Base-by-base conservation (phyloP, 2,113 vertebrate genomes). In the Struthidea cinerea region DNA sequence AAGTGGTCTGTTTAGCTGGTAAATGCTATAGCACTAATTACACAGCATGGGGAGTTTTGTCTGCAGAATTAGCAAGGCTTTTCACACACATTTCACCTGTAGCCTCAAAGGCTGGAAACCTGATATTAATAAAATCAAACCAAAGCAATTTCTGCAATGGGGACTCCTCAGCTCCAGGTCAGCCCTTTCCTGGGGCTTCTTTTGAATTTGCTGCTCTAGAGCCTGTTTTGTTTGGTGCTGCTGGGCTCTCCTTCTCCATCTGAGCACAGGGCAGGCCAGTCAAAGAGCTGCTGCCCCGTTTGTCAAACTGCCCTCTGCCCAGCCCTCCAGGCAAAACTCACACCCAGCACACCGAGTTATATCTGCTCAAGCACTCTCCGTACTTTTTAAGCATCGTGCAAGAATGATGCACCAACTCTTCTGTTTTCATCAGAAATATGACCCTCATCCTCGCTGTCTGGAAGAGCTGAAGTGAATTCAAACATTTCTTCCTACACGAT, bases 141-240 rank as follows among this genome's bases (percentile, higher is more conserved):
- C 33, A 20, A 52, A 68, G 13, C 18, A 59, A 32, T 59, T 83
- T 74, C 50, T 46, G n/a, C 10, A 33, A 11, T 9, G 18, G 5
- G 8, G 9, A 4, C 5, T 61, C 33, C 52, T 55, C 15, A 11
- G 46, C 28, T 90, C 6, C 52, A 67, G 39, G 56, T 79, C 47
- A 67, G 42, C 19, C 61, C 39, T 60, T 59, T 32, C 57, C n/a
- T 3, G 2, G 27, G 53, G 3, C 13, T 65, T 42, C 84, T 85
- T 78, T 67, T 0, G 3, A 1, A 1, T 52, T 77, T 60, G 16
- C 32, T 3, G 0, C 46, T 73, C n/a, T n/a, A 52, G 12, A n/a
- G 9, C 8, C 82, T 28, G 6, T 63, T 74, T 74, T 41, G 26
- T 59, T 8, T 12, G 9, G 26, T 27, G 52, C 14, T 61, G 23